A percentile compares a stretch with the other conserved stretches of the same genome.
Evolutionary conservation across 2,888 invertebrate genomes (phyloP).

Genomic region (Netelia virgata): DNA sequence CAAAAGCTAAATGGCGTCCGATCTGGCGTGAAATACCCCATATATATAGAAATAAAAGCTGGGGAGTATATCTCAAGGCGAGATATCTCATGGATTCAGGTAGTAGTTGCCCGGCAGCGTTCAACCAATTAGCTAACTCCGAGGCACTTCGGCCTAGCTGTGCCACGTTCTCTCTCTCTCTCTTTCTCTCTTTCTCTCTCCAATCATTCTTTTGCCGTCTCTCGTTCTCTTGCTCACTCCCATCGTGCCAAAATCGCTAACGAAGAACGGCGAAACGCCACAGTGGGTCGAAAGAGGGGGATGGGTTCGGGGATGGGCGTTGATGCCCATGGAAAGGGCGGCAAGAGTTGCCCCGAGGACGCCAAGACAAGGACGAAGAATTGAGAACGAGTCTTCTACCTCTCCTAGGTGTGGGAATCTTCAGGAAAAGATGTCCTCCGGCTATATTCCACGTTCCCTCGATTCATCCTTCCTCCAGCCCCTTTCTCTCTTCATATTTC

Average conservation of each 20-base stretch:
- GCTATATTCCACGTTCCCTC: constrained; percentile 54
- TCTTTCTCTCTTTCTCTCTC: constrained; percentile 54
- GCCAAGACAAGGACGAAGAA: constrained; percentile 61
- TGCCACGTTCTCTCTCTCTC: constrained; percentile 41
- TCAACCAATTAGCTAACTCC: constrained; percentile 83
- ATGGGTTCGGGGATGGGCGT: constrained; percentile 7
- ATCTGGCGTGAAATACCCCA: too few species aligned
- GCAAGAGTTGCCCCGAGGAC: constrained; percentile 51
- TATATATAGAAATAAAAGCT: constrained; percentile 40
- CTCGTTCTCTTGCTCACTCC: constrained; percentile 36
- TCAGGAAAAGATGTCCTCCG: constrained; percentile 56
- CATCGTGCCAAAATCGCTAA: constrained; percentile 65
- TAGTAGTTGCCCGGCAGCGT: constrained; percentile 79
- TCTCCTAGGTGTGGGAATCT: constrained; percentile 33
- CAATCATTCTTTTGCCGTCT: constrained; percentile 63
- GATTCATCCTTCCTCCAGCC: constrained; percentile 44
- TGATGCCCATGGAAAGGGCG: constrained; percentile 56
- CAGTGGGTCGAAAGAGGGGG: constrained; percentile 35
- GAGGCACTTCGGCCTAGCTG: constrained; percentile 77
- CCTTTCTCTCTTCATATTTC: constrained; percentile 21
- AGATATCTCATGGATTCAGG: constrained; percentile 77
- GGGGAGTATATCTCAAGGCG: constrained; percentile 21
- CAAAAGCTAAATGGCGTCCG: too few species aligned
- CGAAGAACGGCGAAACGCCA: constrained; percentile 60
- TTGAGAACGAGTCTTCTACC: constrained; percentile 34